These are phyloP conservation scores for Ctenodactylus gundi DNA, from an alignment of 2,113 vertebrate genomes.

Conservation along the genomic window DNA sequence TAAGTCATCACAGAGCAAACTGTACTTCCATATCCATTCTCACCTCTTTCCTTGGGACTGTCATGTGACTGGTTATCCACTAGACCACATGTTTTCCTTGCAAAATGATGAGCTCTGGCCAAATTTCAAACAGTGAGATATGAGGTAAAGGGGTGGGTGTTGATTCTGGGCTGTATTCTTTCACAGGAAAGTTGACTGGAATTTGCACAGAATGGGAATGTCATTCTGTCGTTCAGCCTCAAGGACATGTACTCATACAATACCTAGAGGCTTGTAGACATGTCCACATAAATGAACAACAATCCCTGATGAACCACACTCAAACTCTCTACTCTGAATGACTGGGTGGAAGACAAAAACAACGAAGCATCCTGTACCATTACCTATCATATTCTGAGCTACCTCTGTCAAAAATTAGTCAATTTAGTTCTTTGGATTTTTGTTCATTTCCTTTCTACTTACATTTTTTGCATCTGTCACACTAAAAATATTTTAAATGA, in stretches of 20 bases:
- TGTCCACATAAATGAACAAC: not conserved
- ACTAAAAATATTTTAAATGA: not conserved
- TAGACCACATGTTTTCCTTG: not conserved
- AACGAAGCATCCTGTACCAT: not conserved
- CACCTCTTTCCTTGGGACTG: not conserved
- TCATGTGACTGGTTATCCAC: not conserved
- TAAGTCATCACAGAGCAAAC: not conserved
- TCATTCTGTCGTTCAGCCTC: not conserved
- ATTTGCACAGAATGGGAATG: not conserved
- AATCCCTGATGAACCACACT: not conserved
- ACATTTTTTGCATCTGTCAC: not conserved
- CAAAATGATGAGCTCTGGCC: not conserved
- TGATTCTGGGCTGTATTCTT: not conserved
- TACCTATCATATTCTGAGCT: not conserved
- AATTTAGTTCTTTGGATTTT: not conserved
- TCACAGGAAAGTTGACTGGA: not conserved
- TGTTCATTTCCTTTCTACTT: not conserved
- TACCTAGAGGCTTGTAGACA: not conserved
- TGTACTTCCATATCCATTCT: not conserved
- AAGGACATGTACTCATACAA: not conserved
- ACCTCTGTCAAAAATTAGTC: not conserved
- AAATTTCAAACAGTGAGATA: not conserved
- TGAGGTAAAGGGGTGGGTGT: not conserved
- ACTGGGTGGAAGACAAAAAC: not conserved
- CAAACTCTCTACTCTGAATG: not conserved